Percentiles rank a stretch among this genome's conserved stretches.
Conservation (phyloP, 2,888 invertebrate species). For the Melipona beecheii region DNA sequence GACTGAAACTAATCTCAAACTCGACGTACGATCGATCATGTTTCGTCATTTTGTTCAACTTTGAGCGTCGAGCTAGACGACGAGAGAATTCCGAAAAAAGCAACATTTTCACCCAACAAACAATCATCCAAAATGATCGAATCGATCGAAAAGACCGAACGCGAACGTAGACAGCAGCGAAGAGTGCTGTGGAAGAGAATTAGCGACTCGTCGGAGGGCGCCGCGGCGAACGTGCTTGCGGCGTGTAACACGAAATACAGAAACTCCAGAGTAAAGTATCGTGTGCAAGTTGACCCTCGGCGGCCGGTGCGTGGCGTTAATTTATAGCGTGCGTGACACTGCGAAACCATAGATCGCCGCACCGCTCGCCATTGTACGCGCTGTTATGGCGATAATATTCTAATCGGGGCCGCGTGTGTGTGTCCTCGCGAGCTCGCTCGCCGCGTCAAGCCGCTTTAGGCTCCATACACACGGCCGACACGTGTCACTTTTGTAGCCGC, state of each 20-base stretch:
- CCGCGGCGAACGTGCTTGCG: neutral
- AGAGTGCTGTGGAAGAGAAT: too few relatives aligned
- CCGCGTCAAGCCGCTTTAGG: slow-evolving; percentile 40
- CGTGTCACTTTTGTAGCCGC: neutral
- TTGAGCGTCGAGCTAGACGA: too few relatives aligned
- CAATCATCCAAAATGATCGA: too few relatives aligned
- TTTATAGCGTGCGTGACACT: slow-evolving; percentile 50
- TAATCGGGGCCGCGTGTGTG: slow-evolving; percentile 55
- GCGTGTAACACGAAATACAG: slow-evolving; percentile 23
- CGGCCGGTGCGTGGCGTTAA: slow-evolving; percentile 52
- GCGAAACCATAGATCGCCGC: slow-evolving; percentile 54
- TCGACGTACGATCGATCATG: too few relatives aligned
- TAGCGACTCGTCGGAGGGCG: too few relatives aligned
- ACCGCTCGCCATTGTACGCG: slow-evolving; percentile 57
- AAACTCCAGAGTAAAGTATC: slow-evolving; percentile 40
- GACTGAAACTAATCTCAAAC: too few relatives aligned
- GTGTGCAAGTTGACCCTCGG: slow-evolving; percentile 1
- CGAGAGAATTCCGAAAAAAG: too few relatives aligned
- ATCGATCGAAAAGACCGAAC: too few relatives aligned
- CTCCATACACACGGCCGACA: neutral
- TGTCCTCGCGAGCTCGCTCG: slow-evolving; percentile 27
- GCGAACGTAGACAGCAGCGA: too few relatives aligned
- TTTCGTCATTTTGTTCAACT: too few relatives aligned
- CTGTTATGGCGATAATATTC: slow-evolving; percentile 64
- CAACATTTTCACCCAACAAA: too few relatives aligned